phyloP scores from a whole-genome alignment of 2,797 vertebrate species.

The Myotis planiceps region DNA sequence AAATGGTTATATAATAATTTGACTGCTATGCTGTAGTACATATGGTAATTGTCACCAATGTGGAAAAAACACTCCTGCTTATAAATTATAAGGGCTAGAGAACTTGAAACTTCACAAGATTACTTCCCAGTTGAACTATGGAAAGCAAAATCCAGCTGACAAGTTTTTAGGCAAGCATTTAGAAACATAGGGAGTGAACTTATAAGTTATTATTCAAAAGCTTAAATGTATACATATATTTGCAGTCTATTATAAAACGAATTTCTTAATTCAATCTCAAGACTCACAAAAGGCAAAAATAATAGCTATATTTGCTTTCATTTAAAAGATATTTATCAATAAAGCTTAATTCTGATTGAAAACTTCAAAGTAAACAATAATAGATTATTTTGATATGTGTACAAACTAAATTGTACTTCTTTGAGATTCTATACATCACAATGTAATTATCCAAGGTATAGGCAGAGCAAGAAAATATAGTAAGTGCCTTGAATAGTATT shows the following conservation, averaged over 20 bases:
- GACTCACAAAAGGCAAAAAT: background rate
- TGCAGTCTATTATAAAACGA: background rate
- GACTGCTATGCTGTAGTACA: background rate
- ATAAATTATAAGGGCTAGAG: background rate
- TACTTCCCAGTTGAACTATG: background rate
- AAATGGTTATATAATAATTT: slow-evolving; percentile 1
- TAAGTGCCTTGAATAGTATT: background rate
- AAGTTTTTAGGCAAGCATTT: background rate
- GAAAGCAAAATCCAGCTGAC: background rate
- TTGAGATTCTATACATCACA: background rate
- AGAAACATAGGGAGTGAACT: background rate
- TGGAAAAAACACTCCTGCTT: background rate
- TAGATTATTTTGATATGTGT: background rate
- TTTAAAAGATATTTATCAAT: background rate
- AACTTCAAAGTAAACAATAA: background rate
- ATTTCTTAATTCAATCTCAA: background rate
- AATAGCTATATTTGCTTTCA: background rate
- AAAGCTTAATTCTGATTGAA: background rate
- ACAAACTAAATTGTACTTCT: background rate
- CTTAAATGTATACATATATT: background rate
- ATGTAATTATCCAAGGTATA: background rate
- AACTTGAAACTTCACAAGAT: slow-evolving; percentile 22
- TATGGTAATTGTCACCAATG: slow-evolving; percentile 38
- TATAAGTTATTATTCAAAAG: background rate
- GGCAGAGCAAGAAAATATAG: background rate